These are phyloP conservation scores for Apis cerana DNA, from an alignment of 1,140 invertebrate genomes.

Conservation along the genomic window DNA sequence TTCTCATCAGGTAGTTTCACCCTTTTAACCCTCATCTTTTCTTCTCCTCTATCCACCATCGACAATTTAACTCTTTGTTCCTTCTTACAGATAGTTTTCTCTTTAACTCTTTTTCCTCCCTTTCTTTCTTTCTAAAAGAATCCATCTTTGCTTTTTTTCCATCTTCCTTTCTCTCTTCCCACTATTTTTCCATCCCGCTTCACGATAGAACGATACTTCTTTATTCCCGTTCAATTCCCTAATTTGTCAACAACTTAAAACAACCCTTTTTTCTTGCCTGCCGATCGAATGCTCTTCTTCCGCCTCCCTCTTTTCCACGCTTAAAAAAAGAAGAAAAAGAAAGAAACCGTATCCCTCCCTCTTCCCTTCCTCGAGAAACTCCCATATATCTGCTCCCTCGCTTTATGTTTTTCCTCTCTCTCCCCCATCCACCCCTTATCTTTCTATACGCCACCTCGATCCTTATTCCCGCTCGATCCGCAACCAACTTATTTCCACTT, in stretches of 20 bases:
- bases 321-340: background rate
- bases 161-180: too few species aligned
- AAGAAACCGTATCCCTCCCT: too few species aligned
- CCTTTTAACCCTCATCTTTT: background rate
- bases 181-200: too few species aligned
- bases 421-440: background rate
- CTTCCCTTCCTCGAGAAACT: background rate
- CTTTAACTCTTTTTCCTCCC: too few species aligned
- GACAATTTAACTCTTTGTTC: background rate
- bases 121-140: background rate
- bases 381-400: background rate
- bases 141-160: background rate
- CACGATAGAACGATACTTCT: too few species aligned
- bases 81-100: background rate
- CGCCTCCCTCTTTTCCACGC: background rate
- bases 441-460: background rate
- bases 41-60: background rate
- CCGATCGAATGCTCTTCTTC: too few species aligned
- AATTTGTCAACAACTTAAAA: too few species aligned
- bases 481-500: conserved; percentile 15
- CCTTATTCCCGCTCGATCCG: conserved; percentile 6
- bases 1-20: background rate
- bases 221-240: too few species aligned
- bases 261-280: background rate
- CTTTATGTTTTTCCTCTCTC: background rate